A percentile compares a stretch with the other conserved stretches of the same genome.
Evolutionary conservation across 2,113 vertebrate species (phyloP).

Genomic region (Melanostigma gelatinosum): DNA sequence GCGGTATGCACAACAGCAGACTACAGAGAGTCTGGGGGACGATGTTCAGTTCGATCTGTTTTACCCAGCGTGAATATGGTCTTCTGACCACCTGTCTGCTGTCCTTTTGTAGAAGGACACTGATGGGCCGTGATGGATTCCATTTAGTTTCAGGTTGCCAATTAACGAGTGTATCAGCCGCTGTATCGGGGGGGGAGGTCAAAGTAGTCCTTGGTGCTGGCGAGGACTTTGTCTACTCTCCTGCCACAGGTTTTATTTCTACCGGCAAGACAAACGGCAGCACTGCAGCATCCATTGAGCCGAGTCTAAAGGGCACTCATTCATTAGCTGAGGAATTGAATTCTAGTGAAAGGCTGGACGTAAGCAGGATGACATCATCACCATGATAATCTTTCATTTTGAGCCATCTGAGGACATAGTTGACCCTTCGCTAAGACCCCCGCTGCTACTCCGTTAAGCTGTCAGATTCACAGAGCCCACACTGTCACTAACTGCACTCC

Average conservation of each 20-base stretch:
- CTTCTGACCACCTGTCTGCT: not conserved
- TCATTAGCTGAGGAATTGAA: constrained; percentile 1
- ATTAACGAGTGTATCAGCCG: not conserved
- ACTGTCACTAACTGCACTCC: not conserved
- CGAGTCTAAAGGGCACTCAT: constrained; percentile 1
- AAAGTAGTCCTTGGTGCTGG: not conserved
- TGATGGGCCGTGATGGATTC: not conserved
- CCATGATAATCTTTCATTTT: not conserved
- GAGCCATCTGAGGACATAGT: not conserved
- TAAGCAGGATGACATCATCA: not conserved
- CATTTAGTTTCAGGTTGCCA: not conserved
- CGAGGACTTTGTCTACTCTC: not conserved
- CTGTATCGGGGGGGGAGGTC: not conserved
- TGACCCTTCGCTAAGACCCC: not conserved
- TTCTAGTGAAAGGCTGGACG: not conserved
- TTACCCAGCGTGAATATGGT: not conserved
- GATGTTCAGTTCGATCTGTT: constrained; percentile 11
- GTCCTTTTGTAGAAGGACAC: not conserved
- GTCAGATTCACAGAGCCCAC: not conserved
- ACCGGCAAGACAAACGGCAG: constrained; percentile 25
- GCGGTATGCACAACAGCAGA: constrained; percentile 23
- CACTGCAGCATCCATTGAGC: not conserved
- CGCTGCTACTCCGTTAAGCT: not conserved
- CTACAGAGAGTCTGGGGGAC: constrained; percentile 16
- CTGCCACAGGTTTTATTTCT: not conserved